These are phyloP conservation scores for Gymnodraco acuticeps DNA, from an alignment of 2,797 vertebrate genomes.

Conservation along the genomic window DNA sequence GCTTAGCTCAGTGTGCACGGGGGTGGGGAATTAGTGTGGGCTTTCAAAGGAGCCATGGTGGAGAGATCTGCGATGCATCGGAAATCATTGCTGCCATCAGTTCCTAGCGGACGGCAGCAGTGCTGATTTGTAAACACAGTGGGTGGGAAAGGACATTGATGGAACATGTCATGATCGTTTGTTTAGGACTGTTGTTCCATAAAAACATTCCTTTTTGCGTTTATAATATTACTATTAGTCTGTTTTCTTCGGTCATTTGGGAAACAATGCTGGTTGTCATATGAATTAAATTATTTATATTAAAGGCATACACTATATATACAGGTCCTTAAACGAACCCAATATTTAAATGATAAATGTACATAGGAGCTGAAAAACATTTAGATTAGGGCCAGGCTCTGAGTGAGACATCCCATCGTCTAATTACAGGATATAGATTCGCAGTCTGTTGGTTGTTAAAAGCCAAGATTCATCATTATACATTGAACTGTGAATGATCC, in stretches of 20 bases:
- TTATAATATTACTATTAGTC: constrained; percentile 29
- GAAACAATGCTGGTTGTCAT: constrained; percentile 8
- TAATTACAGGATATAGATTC: constrained; percentile 32
- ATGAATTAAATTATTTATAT: constrained; percentile 31
- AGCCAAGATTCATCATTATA: constrained; percentile 30
- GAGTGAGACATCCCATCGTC: constrained; percentile 37
- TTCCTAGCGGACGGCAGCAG: constrained; percentile 59
- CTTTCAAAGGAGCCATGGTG: constrained; percentile 73
- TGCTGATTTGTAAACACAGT: constrained; percentile 71
- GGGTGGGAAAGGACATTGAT: constrained; percentile 53
- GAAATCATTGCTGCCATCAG: constrained; percentile 76
- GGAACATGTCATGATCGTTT: constrained; percentile 50
- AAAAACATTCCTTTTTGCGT: constrained; percentile 38
- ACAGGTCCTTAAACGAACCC: neutral
- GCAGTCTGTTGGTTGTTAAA: constrained; percentile 30
- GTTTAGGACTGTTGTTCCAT: constrained; percentile 42
- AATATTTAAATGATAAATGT: neutral
- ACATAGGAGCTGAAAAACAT: constrained; percentile 6
- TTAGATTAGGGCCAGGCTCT: constrained; percentile 45
- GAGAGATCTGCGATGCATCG: constrained; percentile 74
- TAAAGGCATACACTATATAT: neutral
- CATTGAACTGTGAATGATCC: constrained; percentile 50
- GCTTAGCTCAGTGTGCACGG: constrained; percentile 71
- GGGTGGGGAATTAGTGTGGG: constrained; percentile 75
- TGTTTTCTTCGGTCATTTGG: constrained; percentile 31